These are phyloP conservation scores for Eristalis intricaria DNA, from an alignment of 2,888 invertebrate genomes.

Conservation along the genomic window DNA sequence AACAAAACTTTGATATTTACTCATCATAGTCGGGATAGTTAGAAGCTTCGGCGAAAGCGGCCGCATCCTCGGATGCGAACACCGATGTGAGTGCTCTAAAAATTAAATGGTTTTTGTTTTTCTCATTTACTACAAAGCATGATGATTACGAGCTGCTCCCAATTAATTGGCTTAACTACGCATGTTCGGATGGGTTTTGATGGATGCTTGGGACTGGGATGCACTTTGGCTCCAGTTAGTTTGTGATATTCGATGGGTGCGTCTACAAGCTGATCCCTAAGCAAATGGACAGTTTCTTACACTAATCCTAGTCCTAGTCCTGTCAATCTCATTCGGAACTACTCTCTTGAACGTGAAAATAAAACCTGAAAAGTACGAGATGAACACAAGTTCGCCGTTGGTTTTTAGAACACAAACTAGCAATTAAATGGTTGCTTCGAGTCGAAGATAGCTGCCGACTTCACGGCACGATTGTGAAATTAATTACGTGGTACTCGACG, in stretches of 20 bases:
- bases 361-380: too few relatives aligned
- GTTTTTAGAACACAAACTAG: too few relatives aligned
- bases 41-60: conserved; percentile 78
- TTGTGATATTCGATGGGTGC: background rate
- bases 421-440: too few relatives aligned
- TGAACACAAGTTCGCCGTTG: too few relatives aligned
- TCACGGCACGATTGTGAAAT: too few relatives aligned
- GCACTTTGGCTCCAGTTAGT: background rate
- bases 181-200: background rate
- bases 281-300: too few relatives aligned
- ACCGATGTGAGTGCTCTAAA: conserved; percentile 74
- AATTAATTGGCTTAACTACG: conserved; percentile 19
- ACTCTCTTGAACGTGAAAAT: too few relatives aligned
- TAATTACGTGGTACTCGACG: too few relatives aligned
- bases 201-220: background rate
- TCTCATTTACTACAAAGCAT: conserved; percentile 28
- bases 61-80: conserved; percentile 76
- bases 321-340: too few relatives aligned
- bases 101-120: conserved; percentile 39
- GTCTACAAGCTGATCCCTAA: too few relatives aligned
- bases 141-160: background rate
- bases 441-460: too few relatives aligned
- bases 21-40: conserved; percentile 75
- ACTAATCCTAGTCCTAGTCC: too few relatives aligned
- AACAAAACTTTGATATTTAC: conserved; percentile 75